Conservation (phyloP, 2,888 invertebrate species). For the Tenthredo notha region DNA sequence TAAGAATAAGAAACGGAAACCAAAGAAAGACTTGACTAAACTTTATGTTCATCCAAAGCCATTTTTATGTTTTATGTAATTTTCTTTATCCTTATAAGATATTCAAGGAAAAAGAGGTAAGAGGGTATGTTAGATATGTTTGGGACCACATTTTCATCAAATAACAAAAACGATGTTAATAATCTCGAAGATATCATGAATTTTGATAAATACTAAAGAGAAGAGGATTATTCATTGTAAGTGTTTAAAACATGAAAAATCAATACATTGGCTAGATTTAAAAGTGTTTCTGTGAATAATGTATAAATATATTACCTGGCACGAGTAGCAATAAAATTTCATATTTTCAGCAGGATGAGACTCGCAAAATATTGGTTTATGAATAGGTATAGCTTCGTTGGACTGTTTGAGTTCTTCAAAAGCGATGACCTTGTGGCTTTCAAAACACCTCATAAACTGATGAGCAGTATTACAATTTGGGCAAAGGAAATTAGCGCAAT, state of each 20-base stretch:
- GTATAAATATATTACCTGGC: constrained; percentile 79
- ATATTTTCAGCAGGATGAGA: constrained; percentile 91
- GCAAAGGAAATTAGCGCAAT: constrained; percentile 96
- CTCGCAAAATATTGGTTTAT: constrained; percentile 93
- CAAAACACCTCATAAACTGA: constrained; percentile 98
- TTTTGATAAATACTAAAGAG: neutral
- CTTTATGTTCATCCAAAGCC: neutral
- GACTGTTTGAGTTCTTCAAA: constrained; percentile 92
- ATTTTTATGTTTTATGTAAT: neutral
- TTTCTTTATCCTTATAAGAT: neutral
- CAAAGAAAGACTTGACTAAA: neutral
- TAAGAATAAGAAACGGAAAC: neutral
- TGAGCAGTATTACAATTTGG: constrained; percentile 97
- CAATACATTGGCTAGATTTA: neutral
- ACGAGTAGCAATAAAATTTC: constrained; percentile 93
- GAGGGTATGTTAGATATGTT: neutral
- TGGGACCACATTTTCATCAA: neutral
- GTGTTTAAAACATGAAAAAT: too few species aligned
- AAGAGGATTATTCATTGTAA: neutral
- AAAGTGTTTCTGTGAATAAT: neutral
- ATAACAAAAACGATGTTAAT: neutral
- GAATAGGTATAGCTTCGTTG: constrained; percentile 90
- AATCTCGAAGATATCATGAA: neutral
- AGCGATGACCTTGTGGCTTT: constrained; percentile 94
- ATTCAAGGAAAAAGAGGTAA: neutral